phyloP scores from a whole-genome alignment of 2,888 invertebrate genomes.

The Thecophora atra region DNA sequence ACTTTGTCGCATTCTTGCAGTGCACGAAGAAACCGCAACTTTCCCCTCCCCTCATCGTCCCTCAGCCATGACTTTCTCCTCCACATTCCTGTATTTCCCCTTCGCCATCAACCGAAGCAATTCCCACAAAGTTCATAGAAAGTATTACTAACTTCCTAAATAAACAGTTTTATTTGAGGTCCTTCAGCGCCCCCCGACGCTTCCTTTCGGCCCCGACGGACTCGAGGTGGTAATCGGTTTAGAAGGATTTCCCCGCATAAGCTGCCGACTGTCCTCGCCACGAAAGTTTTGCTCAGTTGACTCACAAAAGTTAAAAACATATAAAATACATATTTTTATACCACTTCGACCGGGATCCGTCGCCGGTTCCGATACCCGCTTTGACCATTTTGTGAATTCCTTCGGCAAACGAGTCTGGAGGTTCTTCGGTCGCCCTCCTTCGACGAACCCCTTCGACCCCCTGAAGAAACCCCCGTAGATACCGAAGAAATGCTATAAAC shows the following conservation, averaged over 20 bases:
- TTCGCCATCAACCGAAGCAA: neutral
- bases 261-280: neutral
- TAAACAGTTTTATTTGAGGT: conserved; percentile 32
- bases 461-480: neutral
- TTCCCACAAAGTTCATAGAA: conserved; percentile 20
- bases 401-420: neutral
- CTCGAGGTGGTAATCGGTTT: conserved; percentile 12
- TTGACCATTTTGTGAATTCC: neutral
- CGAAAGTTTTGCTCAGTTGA: neutral
- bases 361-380: neutral
- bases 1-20: conserved; percentile 30
- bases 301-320: neutral
- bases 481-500: neutral
- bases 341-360: neutral
- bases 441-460: neutral
- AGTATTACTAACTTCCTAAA: conserved; percentile 24
- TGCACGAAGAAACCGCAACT: neutral
- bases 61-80: neutral
- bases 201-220: neutral
- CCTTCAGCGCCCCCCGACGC: neutral
- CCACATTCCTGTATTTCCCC: conserved; percentile 1
- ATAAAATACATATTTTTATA: conserved; percentile 6
- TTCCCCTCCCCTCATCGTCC: too few relatives aligned
- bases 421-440: neutral
- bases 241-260: neutral